Percentiles rank a stretch among this genome's conserved stretches.
Conservation (phyloP, 1,140 invertebrate species). For the Zaprionus inermis region DNA sequence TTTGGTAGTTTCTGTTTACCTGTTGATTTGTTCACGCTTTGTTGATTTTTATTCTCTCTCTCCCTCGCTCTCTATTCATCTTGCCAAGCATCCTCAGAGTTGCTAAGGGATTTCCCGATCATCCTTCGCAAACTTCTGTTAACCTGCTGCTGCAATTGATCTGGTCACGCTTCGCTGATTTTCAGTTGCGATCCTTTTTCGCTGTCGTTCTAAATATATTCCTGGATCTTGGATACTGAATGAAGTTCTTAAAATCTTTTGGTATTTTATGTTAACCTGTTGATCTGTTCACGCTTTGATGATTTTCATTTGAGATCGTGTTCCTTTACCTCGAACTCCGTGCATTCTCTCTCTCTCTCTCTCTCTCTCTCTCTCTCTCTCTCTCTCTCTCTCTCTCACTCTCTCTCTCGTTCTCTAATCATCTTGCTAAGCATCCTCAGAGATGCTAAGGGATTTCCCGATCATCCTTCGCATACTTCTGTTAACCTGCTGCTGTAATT, state of each 20-base stretch:
- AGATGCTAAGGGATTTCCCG: not conserved
- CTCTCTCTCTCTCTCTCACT: not conserved
- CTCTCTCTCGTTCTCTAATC: too few species aligned
- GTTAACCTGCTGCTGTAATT: constrained; percentile 28
- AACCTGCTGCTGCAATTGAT: constrained; percentile 26
- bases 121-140: constrained; percentile 17
- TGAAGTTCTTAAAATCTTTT: too few species aligned
- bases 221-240: too few species aligned
- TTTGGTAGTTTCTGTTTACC: not conserved
- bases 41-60: not conserved
- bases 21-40: too few species aligned
- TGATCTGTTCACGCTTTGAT: constrained; percentile 9
- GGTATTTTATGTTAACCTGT: too few species aligned
- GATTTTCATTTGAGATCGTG: constrained; percentile 4
- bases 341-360: not conserved
- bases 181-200: not conserved
- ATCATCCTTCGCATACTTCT: constrained; percentile 8
- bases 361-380: not conserved
- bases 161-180: constrained; percentile 22
- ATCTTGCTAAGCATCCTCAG: not conserved
- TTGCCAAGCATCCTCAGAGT: not conserved
- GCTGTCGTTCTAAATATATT: too few species aligned
- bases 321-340: not conserved
- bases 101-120: not conserved
- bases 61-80: not conserved